Evolutionary conservation across 1,140 invertebrate species (phyloP).

Genomic region (Caenorhabditis briggsae): DNA sequence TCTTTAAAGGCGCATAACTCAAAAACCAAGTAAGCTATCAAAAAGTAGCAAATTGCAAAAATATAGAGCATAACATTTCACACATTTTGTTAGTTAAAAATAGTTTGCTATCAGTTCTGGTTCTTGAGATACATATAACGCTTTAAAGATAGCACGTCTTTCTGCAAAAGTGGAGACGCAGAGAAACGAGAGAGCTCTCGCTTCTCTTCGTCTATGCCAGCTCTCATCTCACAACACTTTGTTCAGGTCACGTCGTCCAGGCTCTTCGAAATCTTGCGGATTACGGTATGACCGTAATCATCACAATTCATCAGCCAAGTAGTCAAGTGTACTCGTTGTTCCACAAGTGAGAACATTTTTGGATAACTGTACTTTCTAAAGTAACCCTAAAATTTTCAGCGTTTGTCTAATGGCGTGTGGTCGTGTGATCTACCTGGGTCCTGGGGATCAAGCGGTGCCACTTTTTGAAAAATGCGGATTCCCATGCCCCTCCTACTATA

Average conservation of each 20-base stretch:
- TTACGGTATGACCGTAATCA: conserved; percentile 88
- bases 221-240: too few species aligned
- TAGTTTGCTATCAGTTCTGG: too few species aligned
- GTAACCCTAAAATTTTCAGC: conserved; percentile 61
- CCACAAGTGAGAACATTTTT: conserved; percentile 85
- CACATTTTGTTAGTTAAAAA: too few species aligned
- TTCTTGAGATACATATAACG: too few species aligned
- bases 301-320: conserved; percentile 95
- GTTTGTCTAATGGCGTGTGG: conserved; percentile 86
- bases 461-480: conserved; percentile 82
- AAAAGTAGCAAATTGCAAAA: too few species aligned
- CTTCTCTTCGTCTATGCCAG: too few species aligned
- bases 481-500: conserved; percentile 85
- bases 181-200: too few species aligned
- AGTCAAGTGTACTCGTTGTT: conserved; percentile 93
- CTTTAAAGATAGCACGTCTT: too few species aligned
- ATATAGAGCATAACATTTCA: too few species aligned
- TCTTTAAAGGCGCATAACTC: too few species aligned
- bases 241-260: conserved; percentile 57
- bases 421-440: conserved; percentile 89
- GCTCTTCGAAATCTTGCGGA: conserved; percentile 58
- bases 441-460: conserved; percentile 81
- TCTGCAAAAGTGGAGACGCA: too few species aligned
- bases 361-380: background rate
- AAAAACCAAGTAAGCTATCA: too few species aligned